A percentile compares a stretch with the other conserved stretches of the same genome.
phyloP scores from a whole-genome alignment of 2,888 invertebrate species.

The Sialis fuliginosa region DNA sequence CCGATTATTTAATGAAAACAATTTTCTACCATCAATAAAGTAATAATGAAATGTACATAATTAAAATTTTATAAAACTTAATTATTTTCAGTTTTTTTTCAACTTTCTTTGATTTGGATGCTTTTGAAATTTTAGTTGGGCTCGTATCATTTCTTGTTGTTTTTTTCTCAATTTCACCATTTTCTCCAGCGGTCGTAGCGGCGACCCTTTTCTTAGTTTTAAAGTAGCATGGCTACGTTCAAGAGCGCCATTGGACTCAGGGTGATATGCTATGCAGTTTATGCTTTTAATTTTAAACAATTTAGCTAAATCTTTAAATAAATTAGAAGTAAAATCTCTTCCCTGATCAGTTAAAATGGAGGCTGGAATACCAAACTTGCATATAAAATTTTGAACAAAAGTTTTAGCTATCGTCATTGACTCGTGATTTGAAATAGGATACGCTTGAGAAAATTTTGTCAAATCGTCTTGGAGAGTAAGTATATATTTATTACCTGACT shows the following conservation, averaged over 20 bases:
- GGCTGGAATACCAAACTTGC: constrained; percentile 6
- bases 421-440: constrained; percentile 12
- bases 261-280: constrained; percentile 14
- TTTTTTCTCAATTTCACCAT: too few species aligned
- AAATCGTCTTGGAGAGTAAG: constrained; percentile 14
- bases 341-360: background rate
- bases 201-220: too few species aligned
- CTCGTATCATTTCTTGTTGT: too few species aligned
- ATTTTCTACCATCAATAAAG: too few species aligned
- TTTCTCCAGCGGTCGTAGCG: too few species aligned
- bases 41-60: too few species aligned
- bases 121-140: too few species aligned
- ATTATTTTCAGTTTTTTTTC: too few species aligned
- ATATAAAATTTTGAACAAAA: constrained; percentile 7
- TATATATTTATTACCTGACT: constrained; percentile 12
- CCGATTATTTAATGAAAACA: too few species aligned
- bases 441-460: constrained; percentile 13
- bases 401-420: constrained; percentile 13
- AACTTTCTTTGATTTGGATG: too few species aligned
- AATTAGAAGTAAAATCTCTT: constrained; percentile 3
- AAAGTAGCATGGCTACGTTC: constrained; percentile 15
- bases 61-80: too few species aligned
- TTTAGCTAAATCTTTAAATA: constrained; percentile 12
- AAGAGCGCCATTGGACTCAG: constrained; percentile 12
- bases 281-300: constrained; percentile 13